Conservation (phyloP, 2,888 invertebrate genomes). For the Unio pictorum region DNA sequence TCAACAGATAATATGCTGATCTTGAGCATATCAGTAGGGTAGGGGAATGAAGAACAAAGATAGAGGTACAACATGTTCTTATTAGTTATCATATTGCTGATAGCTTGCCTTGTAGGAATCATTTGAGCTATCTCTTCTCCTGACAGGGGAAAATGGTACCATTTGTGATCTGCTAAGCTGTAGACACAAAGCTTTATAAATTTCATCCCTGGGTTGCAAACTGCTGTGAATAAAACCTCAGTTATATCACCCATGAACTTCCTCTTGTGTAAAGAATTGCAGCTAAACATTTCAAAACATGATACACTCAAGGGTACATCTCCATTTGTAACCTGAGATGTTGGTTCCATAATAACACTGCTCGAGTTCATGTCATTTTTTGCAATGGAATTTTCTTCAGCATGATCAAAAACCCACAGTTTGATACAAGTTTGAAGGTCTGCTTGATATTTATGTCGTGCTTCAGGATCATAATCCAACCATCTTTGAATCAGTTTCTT, state of each 20-base stretch:
- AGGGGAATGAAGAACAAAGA: conserved; percentile 65
- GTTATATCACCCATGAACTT: conserved; percentile 18
- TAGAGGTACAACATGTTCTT: conserved; percentile 65
- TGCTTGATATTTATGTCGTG: conserved; percentile 41
- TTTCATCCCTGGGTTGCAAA: conserved; percentile 64
- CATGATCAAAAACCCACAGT: conserved; percentile 51
- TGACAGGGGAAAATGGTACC: conserved; percentile 61
- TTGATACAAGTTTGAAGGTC: conserved; percentile 53
- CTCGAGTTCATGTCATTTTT: conserved; percentile 24
- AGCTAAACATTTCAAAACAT: conserved; percentile 17
- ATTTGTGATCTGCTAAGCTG: conserved; percentile 56
- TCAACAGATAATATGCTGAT: conserved; percentile 65
- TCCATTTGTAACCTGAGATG: conserved; percentile 11
- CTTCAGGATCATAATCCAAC: conserved; percentile 55
- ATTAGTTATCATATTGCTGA: conserved; percentile 59
- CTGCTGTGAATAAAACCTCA: conserved; percentile 58
- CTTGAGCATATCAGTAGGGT: conserved; percentile 67
- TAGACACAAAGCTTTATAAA: conserved; percentile 65
- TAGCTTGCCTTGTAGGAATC: conserved; percentile 64
- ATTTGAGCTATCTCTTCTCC: conserved; percentile 59
- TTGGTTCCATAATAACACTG: conserved; percentile 36
- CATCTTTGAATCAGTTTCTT: conserved; percentile 59
- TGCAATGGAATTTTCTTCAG: conserved; percentile 24
- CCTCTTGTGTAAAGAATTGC: conserved; percentile 7
- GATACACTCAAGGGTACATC: conserved; percentile 29